A percentile compares a stretch with the other conserved stretches of the same genome.
Evolutionary conservation across 1,140 invertebrate genomes (phyloP).

Genomic region (Liolophura sinensis): DNA sequence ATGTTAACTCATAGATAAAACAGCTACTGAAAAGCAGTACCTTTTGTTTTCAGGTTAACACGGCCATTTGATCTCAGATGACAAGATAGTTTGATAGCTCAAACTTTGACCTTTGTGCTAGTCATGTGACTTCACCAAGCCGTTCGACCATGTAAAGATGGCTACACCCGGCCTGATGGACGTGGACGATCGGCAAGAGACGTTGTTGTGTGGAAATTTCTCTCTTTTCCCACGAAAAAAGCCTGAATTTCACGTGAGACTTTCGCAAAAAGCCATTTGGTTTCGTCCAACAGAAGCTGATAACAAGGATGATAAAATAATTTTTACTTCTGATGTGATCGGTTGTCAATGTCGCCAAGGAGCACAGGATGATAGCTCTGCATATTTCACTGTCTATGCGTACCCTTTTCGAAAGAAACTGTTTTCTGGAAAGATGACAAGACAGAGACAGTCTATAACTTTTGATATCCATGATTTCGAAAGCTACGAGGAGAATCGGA

Average conservation of each 20-base stretch:
- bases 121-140: too few species aligned
- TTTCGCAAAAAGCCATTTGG: slow-evolving; percentile 23
- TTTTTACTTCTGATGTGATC: slow-evolving; percentile 42
- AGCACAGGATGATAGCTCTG: slow-evolving; percentile 66
- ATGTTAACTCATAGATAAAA: too few species aligned
- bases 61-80: too few species aligned
- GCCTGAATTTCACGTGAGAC: slow-evolving; percentile 20
- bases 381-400: slow-evolving; percentile 84
- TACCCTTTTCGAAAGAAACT: slow-evolving; percentile 75
- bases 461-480: slow-evolving; percentile 78
- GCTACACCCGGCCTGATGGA: too few species aligned
- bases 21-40: too few species aligned
- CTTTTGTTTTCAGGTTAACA: too few species aligned
- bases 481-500: slow-evolving; percentile 81
- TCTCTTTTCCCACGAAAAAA: slow-evolving; percentile 39
- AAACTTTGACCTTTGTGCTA: too few species aligned
- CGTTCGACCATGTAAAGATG: too few species aligned
- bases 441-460: slow-evolving; percentile 76
- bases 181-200: not conserved
- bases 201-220: slow-evolving; percentile 27
- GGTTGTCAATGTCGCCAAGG: slow-evolving; percentile 62
- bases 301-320: slow-evolving; percentile 12
- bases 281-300: slow-evolving; percentile 18
- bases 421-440: slow-evolving; percentile 62
- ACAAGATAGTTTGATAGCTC: too few species aligned